Evolutionary conservation across 2,113 vertebrate species (phyloP).

Genomic region (Hippocampus zosterae): DNA sequence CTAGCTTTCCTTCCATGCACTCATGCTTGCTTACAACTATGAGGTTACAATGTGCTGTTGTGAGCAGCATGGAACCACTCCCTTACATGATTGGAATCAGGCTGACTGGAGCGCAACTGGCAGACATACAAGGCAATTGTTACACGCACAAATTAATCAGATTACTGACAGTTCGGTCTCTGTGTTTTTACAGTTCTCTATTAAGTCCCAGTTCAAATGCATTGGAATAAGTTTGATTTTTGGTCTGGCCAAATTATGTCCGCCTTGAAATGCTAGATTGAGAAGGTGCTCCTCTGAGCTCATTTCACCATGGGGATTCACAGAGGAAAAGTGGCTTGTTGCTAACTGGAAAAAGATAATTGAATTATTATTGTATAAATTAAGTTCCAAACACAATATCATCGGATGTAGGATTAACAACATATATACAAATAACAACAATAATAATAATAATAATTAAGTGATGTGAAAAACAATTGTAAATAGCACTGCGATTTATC

Average conservation of each 20-base stretch:
- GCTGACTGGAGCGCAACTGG: conserved; percentile 23
- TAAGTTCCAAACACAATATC: not conserved
- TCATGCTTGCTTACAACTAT: conserved; percentile 9
- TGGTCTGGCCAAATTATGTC: too few species aligned
- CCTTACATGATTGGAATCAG: conserved; percentile 39
- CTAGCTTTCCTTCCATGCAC: conserved; percentile 15
- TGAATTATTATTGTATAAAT: not conserved
- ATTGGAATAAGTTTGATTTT: not conserved
- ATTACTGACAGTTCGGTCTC: not conserved
- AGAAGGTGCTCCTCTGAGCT: not conserved
- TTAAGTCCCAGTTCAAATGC: not conserved
- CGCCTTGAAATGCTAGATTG: too few species aligned
- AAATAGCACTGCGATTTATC: too few species aligned
- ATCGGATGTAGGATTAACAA: not conserved
- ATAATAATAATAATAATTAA: too few species aligned
- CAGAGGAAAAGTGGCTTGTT: not conserved
- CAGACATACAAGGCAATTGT: conserved; percentile 1
- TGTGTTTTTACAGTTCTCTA: not conserved
- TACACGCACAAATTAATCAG: conserved; percentile 9
- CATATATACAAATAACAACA: too few species aligned
- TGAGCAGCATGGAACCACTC: conserved; percentile 8
- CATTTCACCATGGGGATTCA: not conserved
- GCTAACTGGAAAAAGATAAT: not conserved
- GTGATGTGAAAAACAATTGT: too few species aligned
- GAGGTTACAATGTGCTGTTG: conserved; percentile 21